Evolutionary conservation across 1,140 invertebrate species (phyloP), one percentile per base, ranked within the genome.

Genomic region (Heliconius congener): DNA sequence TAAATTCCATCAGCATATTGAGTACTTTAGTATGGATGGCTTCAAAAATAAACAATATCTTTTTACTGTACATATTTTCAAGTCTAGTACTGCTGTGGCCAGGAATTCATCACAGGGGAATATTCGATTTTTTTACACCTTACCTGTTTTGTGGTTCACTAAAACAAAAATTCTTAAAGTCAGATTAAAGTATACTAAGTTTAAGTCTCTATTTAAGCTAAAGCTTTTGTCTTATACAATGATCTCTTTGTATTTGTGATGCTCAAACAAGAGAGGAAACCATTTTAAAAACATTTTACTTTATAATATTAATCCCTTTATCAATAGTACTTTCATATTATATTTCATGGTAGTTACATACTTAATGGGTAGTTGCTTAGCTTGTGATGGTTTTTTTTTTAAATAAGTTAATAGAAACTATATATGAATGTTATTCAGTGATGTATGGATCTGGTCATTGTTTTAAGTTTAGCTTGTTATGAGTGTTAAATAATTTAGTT

Each of bases 1-100:
- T 96, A 71, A 94, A 96, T 70, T 96, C 97, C 8, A 96, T 97
- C 82, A 84, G 95, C 55, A 93, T 95, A 70, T 92, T 98, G 66
- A 85, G 96, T 66, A 83, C 96, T n/a, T 88, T 97, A 77, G 97
- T 97, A 46, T 98, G 97, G 97, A 94, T 98, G 88, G 97, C 98
- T 50, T 97, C 96, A 79, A 94, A 96, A 6, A 95, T 98, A 71
- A 97, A 98, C 90, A 98, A 98, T 91, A 91, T 98, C 55, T 96
- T 98, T 79, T 93, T 99, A 18, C 96, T 97, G 71, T 98, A 98
- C 88, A 87, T 98, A 46, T 89, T 96, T 34, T 91, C 95, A 2
- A 88, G 94, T 19, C 85, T 94, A 4, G 74, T 95, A 39, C 85
- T 95, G 27, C 88, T 96, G 82, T 94, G 95, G 90, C 96, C 96